Evolutionary conservation across 2,113 vertebrate species (phyloP), one percentile per base, ranked within the genome.

Genomic region (Mirounga angustirostris): DNA sequence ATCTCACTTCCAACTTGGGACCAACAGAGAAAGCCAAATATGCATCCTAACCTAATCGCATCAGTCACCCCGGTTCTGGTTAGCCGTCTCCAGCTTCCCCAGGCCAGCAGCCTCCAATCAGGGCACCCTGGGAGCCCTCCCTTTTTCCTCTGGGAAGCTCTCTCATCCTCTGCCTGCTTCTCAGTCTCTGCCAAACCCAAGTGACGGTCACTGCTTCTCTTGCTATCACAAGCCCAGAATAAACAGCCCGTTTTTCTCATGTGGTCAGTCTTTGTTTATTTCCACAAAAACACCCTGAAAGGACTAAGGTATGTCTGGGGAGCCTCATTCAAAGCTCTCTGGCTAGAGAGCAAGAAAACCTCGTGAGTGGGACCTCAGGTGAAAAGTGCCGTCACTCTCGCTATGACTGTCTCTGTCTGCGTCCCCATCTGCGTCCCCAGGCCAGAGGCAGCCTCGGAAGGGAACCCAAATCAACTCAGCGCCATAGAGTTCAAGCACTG

Each of bases 11-110:
- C 50, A 92, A 59, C 21, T 40, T 85, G 30, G 74, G 54, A 58
- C 80, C 54, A 95, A 78, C 58, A 93, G 30, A 91, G 80, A 85
- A 79, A 65, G 13, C 21, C 36, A 84, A 36, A 22, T 46, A 14
- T 7, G 18, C 21, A n/a, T 59, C 15, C 24, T 30, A 50, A 36
- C 50, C 89, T 43, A 58, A 58, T 24, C 18, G 33, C 24, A 40
- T 0, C 4, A 26, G 26, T 28, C 50, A 6, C 26, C 14, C 3
- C n/a, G 2, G 28, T 89, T 36, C 79, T 59, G 50, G 3, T 40
- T 14, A 46, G 28, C 58, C 0, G 0, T 24, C 40, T 33, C 26
- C 11, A 33, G 4, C 21, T 24, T 19, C 40, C 40, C 21, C 30
- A 24, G 15, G 13, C 26, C 28, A 43, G 22, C 21, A 95, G 59